Evolutionary conservation across 2,113 vertebrate genomes (phyloP), one percentile per base, ranked within the genome.

Genomic region (Sorex fumeus): DNA sequence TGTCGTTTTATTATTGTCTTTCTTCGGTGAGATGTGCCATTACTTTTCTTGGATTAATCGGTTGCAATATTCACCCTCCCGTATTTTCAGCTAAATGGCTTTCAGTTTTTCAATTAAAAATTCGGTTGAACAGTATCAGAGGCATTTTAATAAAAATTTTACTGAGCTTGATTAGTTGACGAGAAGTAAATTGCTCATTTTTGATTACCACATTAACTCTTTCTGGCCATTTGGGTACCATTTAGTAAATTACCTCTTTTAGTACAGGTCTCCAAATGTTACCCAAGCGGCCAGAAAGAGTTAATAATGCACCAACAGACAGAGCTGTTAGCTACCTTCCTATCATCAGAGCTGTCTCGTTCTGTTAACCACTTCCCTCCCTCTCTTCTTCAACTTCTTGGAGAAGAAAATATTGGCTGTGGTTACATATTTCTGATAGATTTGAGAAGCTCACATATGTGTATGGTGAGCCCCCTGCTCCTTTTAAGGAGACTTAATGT

Each of bases 121-220:
- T 96, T 95, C 77, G 70, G 88, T 95, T 95, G 94, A 96, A 96
- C 90, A 96, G 94, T 94, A 95, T 95, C 96, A 95, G 92, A 96
- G 94, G 88, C 94, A 95, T 96, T 96, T 96, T 96, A 97, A 95
- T 96, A 95, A 96, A 96, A 94, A 83, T 83, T 94, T 92, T 85
- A 86, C 92, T 69, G 85, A 95, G 92, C 90, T 95, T 93, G 96
- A 96, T 97, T 96, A 96, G 96, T 97, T 97, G 96, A 95, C 95
- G 92, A 92, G 90, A 93, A 96, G 93, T 87, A 94, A 96, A 97
- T 96, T 93, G 95, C 93, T 94, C 95, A 36, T 93, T 96, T 96
- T 95, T 95, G 94, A 97, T 97, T 95, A 96, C 85, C 93, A 96
- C 95, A 93, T 96, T 97, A 96, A 96, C 96, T 96, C 96, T 96